Evolutionary conservation across 2,888 invertebrate genomes (phyloP), one percentile per base, ranked within the genome.

Genomic region (Ophraella communa): DNA sequence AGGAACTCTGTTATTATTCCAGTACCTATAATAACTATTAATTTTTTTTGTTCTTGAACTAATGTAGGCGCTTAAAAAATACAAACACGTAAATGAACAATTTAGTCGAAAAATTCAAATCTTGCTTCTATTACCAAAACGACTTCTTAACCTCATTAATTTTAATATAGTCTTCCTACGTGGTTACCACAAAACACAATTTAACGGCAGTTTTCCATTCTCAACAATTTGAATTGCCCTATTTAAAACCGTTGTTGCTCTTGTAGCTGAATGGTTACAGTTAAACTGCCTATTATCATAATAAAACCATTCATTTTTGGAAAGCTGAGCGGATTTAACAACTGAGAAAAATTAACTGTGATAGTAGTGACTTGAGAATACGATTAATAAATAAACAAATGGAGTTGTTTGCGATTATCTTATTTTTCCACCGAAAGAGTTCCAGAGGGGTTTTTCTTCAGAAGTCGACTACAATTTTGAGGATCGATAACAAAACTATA

Each of bases 351-450:
- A 59, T 59, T 59, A 59, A 59, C 51, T 59, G 35, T 51, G 39
- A 42, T 51, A 58, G 33, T 54, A 45, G 61, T 58, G 58, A 58
- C 58, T 62, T 17, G 45, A 62, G 27, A 55, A 62, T 49, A 53
- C 54, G 59, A 68, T 64, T 64, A 66, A 66, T 62, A 62, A 59
- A 64, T 64, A 47, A 55, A 33, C 47, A 54, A 64, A 68, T 64
- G 64, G 57, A 57, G 58, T 39, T 53, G 49, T 68, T 66, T 58
- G 58, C 66, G 61, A 64, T 64, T 66, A 68, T 66, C 62, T 62
- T 45, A 39, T 54, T 57, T 33, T 61, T 51, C 57, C 39, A 39
- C 17, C 14, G 57, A 51, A 64, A 30, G 52, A 57, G 24, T 44
- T 23, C 44, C 24, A 27, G 49, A 8, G 49, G 49, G 5, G 49